Conservation (phyloP, 2,888 invertebrate species). For the Chrysodeixis includens region DNA sequence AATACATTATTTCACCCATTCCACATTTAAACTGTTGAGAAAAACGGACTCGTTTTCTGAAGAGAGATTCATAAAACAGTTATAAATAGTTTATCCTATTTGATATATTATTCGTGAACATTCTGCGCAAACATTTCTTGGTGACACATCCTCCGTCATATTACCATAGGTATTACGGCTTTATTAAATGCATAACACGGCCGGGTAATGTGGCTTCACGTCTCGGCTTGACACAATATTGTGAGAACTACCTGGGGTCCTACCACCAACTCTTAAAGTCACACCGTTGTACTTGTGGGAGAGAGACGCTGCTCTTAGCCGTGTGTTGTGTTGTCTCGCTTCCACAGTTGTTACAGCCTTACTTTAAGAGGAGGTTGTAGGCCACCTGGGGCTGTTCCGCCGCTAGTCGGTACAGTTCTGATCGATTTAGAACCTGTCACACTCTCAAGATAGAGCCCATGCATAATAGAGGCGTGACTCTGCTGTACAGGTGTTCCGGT, state of each 20-base stretch:
- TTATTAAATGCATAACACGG: conserved; percentile 60
- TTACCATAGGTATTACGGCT: conserved; percentile 57
- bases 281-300: no score
- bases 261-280: no score
- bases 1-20: no score
- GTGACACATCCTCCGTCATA: conserved; percentile 30
- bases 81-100: background rate
- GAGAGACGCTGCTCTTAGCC: no score
- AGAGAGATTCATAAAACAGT: no score
- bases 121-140: conserved; percentile 17
- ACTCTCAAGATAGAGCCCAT: background rate
- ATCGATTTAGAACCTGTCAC: conserved; percentile 34
- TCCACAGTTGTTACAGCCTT: no score
- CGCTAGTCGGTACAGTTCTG: conserved; percentile 11
- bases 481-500: background rate
- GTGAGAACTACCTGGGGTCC: conserved; percentile 36
- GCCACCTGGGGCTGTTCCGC: no score
- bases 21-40: no score
- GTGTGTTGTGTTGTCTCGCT: no score
- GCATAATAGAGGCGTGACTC: background rate
- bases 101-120: background rate
- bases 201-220: conserved; percentile 42
- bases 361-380: no score
- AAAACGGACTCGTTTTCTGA: no score
- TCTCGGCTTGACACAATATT: conserved; percentile 52